Evolutionary conservation across 1,140 invertebrate genomes (phyloP).

Genomic region (Globodera rostochiensis): DNA sequence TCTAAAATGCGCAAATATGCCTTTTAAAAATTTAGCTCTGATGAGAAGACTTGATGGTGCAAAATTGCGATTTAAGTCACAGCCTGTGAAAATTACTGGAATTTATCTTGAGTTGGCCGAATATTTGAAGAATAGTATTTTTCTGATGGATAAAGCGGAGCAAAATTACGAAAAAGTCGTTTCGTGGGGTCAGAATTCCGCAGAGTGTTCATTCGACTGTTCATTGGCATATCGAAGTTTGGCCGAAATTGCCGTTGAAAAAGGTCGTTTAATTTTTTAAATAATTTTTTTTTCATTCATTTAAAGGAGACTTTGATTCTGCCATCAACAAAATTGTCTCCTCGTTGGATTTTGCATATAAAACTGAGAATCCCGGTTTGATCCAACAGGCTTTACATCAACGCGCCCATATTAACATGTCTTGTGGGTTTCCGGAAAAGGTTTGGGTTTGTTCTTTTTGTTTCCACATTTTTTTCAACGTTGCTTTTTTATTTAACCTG

Average conservation of each 20-base stretch:
- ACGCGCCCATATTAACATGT: constrained; percentile 24
- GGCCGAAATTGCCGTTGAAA: constrained; percentile 27
- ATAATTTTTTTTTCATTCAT: neutral
- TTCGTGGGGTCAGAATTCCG: constrained; percentile 18
- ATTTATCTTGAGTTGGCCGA: constrained; percentile 28
- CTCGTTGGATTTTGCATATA: constrained; percentile 27
- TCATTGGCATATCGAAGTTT: constrained; percentile 29
- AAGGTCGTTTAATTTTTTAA: neutral
- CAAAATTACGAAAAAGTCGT: constrained; percentile 13
- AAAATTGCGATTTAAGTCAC: constrained; percentile 12
- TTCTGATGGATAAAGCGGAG: neutral
- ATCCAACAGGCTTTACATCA: constrained; percentile 32
- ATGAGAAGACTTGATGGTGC: constrained; percentile 24
- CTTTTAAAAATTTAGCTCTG: constrained; percentile 6
- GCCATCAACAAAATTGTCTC: constrained; percentile 18
- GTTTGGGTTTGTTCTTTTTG: neutral
- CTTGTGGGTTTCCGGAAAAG: constrained; percentile 25
- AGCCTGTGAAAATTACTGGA: constrained; percentile 16
- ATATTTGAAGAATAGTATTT: constrained; percentile 23
- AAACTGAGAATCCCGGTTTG: constrained; percentile 23
- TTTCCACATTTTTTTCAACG: no score
- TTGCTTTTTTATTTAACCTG: no score
- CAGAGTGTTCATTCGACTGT: constrained; percentile 21
- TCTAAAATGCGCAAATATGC: neutral
- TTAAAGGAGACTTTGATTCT: constrained; percentile 16